A percentile compares a stretch with the other conserved stretches of the same genome.
These are phyloP conservation scores for Ambastaia sidthimunki DNA, from an alignment of 2,797 vertebrate genomes.

Conservation along the genomic window DNA sequence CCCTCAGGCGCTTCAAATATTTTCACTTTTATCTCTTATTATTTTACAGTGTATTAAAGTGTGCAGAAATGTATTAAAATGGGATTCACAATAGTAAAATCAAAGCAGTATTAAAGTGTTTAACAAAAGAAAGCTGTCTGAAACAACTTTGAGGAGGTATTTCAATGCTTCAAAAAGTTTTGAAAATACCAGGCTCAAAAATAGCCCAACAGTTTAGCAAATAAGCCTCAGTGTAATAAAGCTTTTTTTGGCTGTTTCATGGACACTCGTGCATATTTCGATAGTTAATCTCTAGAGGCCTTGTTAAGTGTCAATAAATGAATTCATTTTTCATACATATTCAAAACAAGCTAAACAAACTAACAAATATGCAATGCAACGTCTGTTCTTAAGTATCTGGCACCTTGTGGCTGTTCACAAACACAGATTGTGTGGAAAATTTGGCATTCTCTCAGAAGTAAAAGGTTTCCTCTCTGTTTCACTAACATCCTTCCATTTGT, in stretches of 20 bases:
- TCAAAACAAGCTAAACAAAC: conserved; percentile 6
- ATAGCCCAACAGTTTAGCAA: no score
- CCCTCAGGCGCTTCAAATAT: conserved; percentile 17
- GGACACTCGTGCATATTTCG: not conserved
- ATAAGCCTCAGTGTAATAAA: conserved; percentile 1
- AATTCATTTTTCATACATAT: not conserved
- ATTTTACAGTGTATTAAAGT: not conserved
- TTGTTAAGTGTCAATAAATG: not conserved
- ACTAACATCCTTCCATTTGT: not conserved
- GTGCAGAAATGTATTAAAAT: not conserved
- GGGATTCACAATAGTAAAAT: not conserved
- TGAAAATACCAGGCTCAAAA: no score
- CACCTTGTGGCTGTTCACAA: not conserved
- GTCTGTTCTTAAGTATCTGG: not conserved
- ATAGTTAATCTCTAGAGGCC: not conserved
- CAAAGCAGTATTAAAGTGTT: not conserved
- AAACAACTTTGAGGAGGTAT: not conserved
- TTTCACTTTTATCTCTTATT: conserved; percentile 1
- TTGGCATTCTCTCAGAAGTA: not conserved
- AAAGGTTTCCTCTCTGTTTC: not conserved
- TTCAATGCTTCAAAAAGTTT: not conserved
- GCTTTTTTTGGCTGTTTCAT: not conserved
- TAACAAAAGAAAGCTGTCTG: not conserved
- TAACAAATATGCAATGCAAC: conserved; percentile 12
- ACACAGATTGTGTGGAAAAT: not conserved